These are phyloP conservation scores for Lycocerus yunnanus DNA, from an alignment of 2,888 invertebrate species.

Conservation along the genomic window DNA sequence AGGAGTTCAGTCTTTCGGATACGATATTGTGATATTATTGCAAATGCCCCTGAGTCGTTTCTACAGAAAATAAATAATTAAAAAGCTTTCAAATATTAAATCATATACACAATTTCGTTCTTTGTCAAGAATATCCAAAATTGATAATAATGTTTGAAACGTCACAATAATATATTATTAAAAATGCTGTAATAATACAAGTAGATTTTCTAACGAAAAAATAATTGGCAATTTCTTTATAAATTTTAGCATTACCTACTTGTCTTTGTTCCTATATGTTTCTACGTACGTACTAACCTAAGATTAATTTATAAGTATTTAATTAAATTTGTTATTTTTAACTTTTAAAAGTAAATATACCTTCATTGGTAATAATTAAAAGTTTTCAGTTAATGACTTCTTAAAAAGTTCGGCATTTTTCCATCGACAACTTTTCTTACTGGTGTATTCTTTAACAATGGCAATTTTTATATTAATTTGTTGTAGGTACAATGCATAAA, in stretches of 20 bases:
- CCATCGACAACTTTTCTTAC: background rate
- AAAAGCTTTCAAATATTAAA: conserved; percentile 38
- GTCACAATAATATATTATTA: conserved; percentile 20
- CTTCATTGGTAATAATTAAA: background rate
- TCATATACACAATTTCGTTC: conserved; percentile 28
- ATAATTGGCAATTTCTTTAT: background rate
- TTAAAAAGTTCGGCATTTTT: background rate
- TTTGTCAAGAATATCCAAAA: conserved; percentile 15
- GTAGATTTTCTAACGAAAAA: background rate
- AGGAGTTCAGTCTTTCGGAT: conserved; percentile 26
- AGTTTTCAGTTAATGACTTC: background rate
- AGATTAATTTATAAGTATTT: background rate
- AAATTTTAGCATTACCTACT: background rate
- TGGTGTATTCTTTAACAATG: too few relatives aligned
- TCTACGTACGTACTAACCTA: background rate
- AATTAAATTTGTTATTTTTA: background rate
- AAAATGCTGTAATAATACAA: conserved; percentile 4
- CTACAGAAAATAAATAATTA: conserved; percentile 39
- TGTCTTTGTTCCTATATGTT: background rate
- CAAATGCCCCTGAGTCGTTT: conserved; percentile 35
- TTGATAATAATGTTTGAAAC: conserved; percentile 10
- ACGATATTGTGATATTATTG: conserved; percentile 38
- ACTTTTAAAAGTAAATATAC: background rate
- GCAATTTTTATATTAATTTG: background rate
- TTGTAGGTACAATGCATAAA: background rate